Evolutionary conservation across 2,888 invertebrate species (phyloP).

Genomic region (Yponomeuta cagnagella): DNA sequence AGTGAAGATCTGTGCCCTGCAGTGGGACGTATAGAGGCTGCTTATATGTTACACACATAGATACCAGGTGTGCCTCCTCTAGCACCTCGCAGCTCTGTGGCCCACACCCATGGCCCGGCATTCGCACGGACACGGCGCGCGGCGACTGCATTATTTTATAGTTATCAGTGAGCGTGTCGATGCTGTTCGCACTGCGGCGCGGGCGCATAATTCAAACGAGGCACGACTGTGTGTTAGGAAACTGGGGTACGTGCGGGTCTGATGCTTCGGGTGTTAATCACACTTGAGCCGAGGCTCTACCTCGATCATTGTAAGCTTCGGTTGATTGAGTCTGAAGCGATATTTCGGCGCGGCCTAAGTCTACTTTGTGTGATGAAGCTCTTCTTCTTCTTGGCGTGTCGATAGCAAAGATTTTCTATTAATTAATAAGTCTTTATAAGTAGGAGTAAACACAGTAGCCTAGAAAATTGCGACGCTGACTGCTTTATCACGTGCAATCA

Average conservation of each 20-base stretch:
- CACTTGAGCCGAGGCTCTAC: not conserved
- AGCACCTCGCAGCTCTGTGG: not conserved
- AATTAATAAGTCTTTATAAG: too few species aligned
- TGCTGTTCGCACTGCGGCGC: slow-evolving; percentile 24
- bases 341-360: too few species aligned
- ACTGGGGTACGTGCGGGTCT: not conserved
- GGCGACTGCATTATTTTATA: slow-evolving; percentile 20
- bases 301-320: not conserved
- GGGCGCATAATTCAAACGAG: slow-evolving; percentile 42
- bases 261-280: slow-evolving; percentile 1
- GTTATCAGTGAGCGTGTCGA: slow-evolving; percentile 39
- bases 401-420: too few species aligned
- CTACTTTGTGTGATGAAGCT: too few species aligned
- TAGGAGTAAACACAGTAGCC: too few species aligned
- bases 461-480: too few species aligned
- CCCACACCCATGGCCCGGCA: slow-evolving; percentile 14
- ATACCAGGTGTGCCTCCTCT: not conserved
- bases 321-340: not conserved
- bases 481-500: too few species aligned
- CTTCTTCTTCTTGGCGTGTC: too few species aligned
- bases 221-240: slow-evolving; percentile 6
- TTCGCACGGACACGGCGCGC: slow-evolving; percentile 23
- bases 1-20: too few species aligned
- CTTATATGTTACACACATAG: too few species aligned
- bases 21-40: too few species aligned